Evolutionary conservation across 2,113 vertebrate species (phyloP).

Genomic region (Ramphastos sulfuratus): DNA sequence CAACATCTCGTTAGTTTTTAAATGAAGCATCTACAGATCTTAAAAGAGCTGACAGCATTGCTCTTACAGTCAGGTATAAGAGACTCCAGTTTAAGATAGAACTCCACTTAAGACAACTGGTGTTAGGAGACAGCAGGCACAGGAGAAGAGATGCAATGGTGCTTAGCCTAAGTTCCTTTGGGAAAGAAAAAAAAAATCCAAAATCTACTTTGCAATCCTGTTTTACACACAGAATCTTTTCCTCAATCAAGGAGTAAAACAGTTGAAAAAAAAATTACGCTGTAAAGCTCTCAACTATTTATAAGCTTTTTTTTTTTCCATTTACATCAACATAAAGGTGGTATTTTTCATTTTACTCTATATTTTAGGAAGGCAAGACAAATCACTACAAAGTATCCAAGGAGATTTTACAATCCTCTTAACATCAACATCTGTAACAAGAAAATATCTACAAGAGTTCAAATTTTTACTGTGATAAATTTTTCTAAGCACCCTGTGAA

Average conservation of each 20-base stretch:
- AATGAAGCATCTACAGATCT: not conserved
- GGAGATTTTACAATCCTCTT: not conserved
- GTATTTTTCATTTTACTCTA: not conserved
- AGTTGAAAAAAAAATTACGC: not conserved
- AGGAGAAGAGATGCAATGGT: not conserved
- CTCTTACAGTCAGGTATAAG: not conserved
- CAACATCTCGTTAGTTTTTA: not conserved
- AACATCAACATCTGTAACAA: not conserved
- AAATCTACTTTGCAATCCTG: accelerated
- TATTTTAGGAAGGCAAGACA: not conserved
- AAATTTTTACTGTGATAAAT: not conserved
- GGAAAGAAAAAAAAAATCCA: not conserved
- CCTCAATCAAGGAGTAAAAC: not conserved
- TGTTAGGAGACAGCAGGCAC: not conserved
- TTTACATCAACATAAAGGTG: not conserved
- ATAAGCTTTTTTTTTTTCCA: not conserved
- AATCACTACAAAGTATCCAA: not conserved
- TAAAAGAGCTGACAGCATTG: not conserved
- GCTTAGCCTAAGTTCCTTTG: not conserved
- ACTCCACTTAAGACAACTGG: not conserved
- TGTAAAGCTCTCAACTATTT: not conserved
- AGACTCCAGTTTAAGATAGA: not conserved
- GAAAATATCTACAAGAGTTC: not conserved
- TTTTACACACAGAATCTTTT: not conserved
- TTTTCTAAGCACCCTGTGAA: not conserved